These are phyloP conservation scores for Probaryconus sp. DNA, from an alignment of 1,140 invertebrate genomes.

Conservation along the genomic window DNA sequence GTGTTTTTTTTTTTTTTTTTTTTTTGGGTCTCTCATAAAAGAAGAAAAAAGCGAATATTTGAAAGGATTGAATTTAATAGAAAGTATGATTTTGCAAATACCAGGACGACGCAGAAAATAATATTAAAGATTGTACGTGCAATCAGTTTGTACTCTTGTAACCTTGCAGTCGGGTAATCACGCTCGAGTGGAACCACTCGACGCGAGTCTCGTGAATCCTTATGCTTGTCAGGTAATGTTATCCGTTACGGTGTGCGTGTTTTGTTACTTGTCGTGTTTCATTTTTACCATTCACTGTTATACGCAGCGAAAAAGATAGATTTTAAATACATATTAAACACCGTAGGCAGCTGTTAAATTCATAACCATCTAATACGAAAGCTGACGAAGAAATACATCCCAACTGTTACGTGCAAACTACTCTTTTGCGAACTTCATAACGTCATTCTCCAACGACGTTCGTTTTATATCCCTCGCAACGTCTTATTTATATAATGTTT, in stretches of 20 bases:
- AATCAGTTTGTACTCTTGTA: slow-evolving; percentile 63
- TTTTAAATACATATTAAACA: slow-evolving; percentile 50
- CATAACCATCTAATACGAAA: slow-evolving; percentile 1
- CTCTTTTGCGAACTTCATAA: background rate
- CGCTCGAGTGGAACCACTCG: slow-evolving; percentile 63
- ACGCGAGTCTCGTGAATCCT: slow-evolving; percentile 63
- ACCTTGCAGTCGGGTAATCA: slow-evolving; percentile 63
- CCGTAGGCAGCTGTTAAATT: slow-evolving; percentile 11
- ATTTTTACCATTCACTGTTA: slow-evolving; percentile 61
- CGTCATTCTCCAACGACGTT: background rate
- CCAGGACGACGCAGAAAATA: slow-evolving; percentile 40
- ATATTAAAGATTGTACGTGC: slow-evolving; percentile 50
- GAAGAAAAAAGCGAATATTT: no score
- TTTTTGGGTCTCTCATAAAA: no score
- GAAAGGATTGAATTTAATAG: slow-evolving; percentile 41
- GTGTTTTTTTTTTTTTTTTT: background rate
- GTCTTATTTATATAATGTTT: no score
- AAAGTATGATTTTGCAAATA: slow-evolving; percentile 38
- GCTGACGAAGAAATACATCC: slow-evolving; percentile 9
- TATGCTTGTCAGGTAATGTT: slow-evolving; percentile 67
- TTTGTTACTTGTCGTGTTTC: slow-evolving; percentile 64
- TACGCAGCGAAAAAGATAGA: slow-evolving; percentile 34
- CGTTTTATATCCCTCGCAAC: no score
- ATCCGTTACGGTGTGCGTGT: slow-evolving; percentile 60
- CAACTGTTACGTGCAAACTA: background rate